Conservation (phyloP, 2,888 invertebrate genomes). For the Gari tellinella region DNA sequence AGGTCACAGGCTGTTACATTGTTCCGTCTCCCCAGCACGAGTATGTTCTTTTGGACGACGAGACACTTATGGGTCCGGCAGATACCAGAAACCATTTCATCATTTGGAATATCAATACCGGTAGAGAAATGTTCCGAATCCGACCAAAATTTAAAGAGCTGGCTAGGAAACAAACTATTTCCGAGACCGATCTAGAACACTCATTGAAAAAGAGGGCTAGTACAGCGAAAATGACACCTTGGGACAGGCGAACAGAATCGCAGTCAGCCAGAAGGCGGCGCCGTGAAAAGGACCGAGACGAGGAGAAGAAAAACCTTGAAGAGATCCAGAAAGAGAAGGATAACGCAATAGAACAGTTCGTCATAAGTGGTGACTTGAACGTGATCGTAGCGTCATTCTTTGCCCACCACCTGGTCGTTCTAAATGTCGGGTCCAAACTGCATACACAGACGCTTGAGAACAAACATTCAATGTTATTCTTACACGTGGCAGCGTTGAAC, state of each 20-base stretch:
- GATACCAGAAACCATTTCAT: slow-evolving; percentile 81
- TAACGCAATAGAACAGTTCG: slow-evolving; percentile 80
- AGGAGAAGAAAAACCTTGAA: slow-evolving; percentile 70
- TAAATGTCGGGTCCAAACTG: slow-evolving; percentile 74
- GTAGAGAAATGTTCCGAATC: slow-evolving; percentile 77
- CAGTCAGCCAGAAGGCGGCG: slow-evolving; percentile 68
- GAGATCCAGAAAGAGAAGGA: slow-evolving; percentile 78
- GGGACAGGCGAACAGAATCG: slow-evolving; percentile 80
- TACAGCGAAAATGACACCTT: slow-evolving; percentile 79
- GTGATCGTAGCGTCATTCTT: slow-evolving; percentile 82
- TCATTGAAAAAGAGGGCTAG: slow-evolving; percentile 57
- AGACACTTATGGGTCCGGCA: slow-evolving; percentile 79
- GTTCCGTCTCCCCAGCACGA: slow-evolving; percentile 80
- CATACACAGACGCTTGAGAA: slow-evolving; percentile 80
- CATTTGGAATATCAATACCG: slow-evolving; percentile 79
- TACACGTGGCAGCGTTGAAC: slow-evolving; percentile 79
- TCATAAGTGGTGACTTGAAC: slow-evolving; percentile 79
- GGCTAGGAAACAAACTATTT: slow-evolving; percentile 50
- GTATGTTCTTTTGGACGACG: slow-evolving; percentile 78
- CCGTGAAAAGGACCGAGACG: slow-evolving; percentile 71
- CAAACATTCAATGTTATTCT: slow-evolving; percentile 79
- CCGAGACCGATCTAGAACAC: slow-evolving; percentile 52
- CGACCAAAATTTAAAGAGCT: slow-evolving; percentile 74
- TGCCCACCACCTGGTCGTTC: slow-evolving; percentile 82
- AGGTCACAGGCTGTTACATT: slow-evolving; percentile 78